phyloP scores from a whole-genome alignment of 37 sponge, comb jelly and placozoan genomes.

The Mnemiopsis leidyi region DNA sequence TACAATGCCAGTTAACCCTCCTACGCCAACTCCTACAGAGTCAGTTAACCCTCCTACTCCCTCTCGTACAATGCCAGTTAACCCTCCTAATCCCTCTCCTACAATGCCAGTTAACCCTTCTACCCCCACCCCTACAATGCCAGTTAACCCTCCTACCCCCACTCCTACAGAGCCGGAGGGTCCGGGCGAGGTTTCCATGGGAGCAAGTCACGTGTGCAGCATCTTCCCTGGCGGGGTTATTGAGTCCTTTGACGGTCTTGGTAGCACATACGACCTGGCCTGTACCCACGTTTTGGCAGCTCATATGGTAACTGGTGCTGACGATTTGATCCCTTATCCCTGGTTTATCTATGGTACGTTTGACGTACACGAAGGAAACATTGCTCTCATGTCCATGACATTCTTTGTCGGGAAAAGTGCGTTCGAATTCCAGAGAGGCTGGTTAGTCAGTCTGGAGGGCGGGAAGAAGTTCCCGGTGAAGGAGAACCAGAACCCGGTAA shows the following conservation, averaged over 20 bases:
- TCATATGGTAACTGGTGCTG: not conserved
- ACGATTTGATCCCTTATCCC: not conserved
- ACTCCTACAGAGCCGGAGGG: not conserved
- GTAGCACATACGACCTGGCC: not conserved
- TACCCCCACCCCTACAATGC: not conserved
- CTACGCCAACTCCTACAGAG: not conserved
- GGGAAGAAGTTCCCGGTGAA: not conserved
- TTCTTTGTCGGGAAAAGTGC: not conserved
- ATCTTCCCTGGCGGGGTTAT: not conserved
- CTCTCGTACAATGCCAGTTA: not conserved
- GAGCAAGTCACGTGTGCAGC: not conserved
- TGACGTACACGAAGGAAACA: not conserved
- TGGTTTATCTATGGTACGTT: conserved; percentile 61
- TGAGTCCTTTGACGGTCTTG: conserved; percentile 11
- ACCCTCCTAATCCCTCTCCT: too few relatives aligned
- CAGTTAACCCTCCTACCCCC: not conserved
- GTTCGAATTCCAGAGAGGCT: conserved; percentile 62
- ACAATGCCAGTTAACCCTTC: not conserved
- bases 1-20: not conserved
- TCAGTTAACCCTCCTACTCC: not conserved
- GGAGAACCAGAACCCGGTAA: not conserved
- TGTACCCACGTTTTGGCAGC: conserved; percentile 57
- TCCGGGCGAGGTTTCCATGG: not conserved
- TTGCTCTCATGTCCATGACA: conserved; percentile 44
- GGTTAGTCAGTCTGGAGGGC: conserved; percentile 13